Conservation (phyloP, 1,140 invertebrate species). For the Platorchestia sp. region DNA sequence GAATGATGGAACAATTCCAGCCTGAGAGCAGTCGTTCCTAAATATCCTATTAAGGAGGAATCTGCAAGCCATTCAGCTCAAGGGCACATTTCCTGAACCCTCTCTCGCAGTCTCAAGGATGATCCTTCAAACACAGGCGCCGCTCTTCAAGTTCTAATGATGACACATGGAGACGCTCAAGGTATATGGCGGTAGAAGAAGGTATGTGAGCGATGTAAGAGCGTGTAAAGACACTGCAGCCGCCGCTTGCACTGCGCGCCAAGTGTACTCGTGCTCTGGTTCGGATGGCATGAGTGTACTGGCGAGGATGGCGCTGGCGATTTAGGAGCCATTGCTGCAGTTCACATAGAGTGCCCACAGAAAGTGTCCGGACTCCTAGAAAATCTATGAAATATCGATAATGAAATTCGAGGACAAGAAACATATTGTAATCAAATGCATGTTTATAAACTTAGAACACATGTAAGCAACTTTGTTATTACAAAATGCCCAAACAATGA, state of each 20-base stretch:
- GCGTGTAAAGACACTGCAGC: no score
- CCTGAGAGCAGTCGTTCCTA: background rate
- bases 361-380: no score
- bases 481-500: no score
- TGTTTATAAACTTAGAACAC: no score
- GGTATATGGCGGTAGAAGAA: background rate
- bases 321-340: no score
- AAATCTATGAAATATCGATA: no score
- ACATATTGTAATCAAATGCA: no score
- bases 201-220: background rate
- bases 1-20: background rate
- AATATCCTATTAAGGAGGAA: background rate
- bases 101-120: background rate
- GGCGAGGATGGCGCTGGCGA: background rate
- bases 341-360: no score
- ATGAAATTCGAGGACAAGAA: no score
- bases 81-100: background rate
- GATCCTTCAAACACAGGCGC: background rate
- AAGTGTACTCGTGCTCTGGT: background rate
- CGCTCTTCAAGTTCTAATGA: background rate
- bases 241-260: no score
- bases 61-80: background rate
- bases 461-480: no score
- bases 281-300: background rate
- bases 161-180: background rate